A percentile compares a stretch with the other conserved stretches of the same genome.
Conservation (phyloP, 2,888 invertebrate genomes). For the Drosophila ezoana region DNA sequence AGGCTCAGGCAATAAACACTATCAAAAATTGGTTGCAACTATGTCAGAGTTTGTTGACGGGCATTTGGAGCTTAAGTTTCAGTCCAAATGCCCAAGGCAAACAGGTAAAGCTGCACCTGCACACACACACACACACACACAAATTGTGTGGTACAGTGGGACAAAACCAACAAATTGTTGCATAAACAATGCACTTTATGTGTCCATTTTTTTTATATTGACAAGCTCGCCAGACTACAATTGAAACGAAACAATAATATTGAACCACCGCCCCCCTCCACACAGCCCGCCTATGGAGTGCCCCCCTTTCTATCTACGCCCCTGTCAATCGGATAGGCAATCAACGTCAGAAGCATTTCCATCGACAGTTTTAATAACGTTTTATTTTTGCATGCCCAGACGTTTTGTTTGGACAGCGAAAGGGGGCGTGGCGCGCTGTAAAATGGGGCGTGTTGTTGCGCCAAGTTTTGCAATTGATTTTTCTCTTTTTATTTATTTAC, state of each 20-base stretch:
- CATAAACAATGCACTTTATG: constrained; percentile 73
- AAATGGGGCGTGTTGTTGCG: constrained; percentile 23
- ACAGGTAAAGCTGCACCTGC: too few species aligned
- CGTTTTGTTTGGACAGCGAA: constrained; percentile 62
- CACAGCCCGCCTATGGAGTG: too few species aligned
- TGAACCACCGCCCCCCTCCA: neutral
- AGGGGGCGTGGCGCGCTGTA: constrained; percentile 1
- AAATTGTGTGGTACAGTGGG: constrained; percentile 35
- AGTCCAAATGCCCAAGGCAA: too few species aligned
- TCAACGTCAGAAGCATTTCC: constrained; percentile 62
- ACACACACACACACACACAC: too few species aligned
- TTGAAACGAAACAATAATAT: constrained; percentile 38
- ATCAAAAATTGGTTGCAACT: too few species aligned
- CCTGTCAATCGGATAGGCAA: constrained; percentile 62
- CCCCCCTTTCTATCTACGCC: neutral
- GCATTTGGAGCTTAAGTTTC: too few species aligned
- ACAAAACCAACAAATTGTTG: constrained; percentile 39
- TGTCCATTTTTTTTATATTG: constrained; percentile 41
- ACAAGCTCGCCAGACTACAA: constrained; percentile 41
- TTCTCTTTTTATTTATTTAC: neutral
- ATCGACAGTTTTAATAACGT: constrained; percentile 78
- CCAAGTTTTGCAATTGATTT: constrained; percentile 34
- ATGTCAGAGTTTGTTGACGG: too few species aligned
- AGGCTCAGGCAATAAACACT: too few species aligned
- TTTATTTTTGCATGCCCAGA: constrained; percentile 52